Evolutionary conservation across 2,113 vertebrate species (phyloP).

Genomic region (Tragelaphus scriptus): DNA sequence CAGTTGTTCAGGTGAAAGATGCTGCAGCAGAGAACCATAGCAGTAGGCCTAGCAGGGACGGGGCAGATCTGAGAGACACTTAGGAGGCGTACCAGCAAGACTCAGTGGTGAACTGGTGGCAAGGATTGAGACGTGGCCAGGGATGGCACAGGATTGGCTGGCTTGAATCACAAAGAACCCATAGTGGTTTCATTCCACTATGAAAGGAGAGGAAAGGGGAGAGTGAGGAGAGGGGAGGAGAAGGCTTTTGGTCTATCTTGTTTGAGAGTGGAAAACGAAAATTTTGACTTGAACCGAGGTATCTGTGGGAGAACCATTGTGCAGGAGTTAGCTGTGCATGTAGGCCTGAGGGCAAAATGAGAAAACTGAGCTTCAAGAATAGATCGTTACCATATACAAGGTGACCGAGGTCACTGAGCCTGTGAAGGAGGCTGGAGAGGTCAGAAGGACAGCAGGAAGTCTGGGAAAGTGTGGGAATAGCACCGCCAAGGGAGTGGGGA

Average conservation of each 20-base stretch:
- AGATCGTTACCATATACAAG: neutral
- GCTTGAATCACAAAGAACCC: neutral
- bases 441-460: neutral
- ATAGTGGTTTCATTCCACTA: neutral
- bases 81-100: too few species aligned
- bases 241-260: neutral
- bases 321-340: neutral
- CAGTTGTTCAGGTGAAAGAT: neutral
- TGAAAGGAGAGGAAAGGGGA: neutral
- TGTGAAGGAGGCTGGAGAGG: neutral
- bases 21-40: fast-evolving
- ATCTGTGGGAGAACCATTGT: neutral
- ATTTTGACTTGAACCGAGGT: neutral
- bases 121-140: neutral
- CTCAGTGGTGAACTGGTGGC: neutral
- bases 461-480: fast-evolving
- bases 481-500: neutral
- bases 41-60: neutral
- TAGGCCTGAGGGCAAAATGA: neutral
- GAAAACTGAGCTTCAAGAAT: neutral
- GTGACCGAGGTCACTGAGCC: neutral
- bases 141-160: neutral
- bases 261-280: neutral
- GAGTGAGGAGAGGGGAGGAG: neutral
- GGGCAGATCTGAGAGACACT: neutral